phyloP scores from a whole-genome alignment of 2,113 vertebrate species.

The Aldabrachelys gigantea region DNA sequence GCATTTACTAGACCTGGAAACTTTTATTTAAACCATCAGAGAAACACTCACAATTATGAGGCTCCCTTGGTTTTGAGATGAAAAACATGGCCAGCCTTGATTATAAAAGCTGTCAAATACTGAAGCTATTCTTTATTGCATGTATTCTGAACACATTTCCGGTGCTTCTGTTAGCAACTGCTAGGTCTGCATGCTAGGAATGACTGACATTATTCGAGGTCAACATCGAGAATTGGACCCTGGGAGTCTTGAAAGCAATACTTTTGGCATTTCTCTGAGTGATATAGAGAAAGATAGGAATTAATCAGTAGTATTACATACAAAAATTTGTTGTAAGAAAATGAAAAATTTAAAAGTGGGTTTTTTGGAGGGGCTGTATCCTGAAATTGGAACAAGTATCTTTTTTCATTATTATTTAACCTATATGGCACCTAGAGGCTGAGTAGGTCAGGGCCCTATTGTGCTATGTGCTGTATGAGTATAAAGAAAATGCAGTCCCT shows the following conservation, averaged over 20 bases:
- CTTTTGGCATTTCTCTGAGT: neutral
- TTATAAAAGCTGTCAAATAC: neutral
- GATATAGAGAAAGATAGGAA: neutral
- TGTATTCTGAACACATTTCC: conserved; percentile 60
- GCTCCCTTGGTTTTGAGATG: neutral
- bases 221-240: neutral
- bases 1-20: neutral
- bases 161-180: conserved; percentile 15
- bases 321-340: neutral
- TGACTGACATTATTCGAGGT: conserved; percentile 5
- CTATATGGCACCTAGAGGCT: rapidly evolving
- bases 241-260: neutral
- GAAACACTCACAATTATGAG: neutral
- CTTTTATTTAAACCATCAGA: neutral
- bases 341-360: conserved; percentile 1
- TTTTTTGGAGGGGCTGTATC: neutral
- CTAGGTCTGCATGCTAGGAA: conserved; percentile 57
- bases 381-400: neutral
- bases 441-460: rapidly evolving
- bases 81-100: neutral
- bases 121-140: neutral
- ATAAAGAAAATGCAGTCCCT: neutral
- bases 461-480: neutral
- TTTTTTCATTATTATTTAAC: neutral
- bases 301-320: neutral